Conservation (phyloP, 2,797 vertebrate genomes). For the Mus minutoides region DNA sequence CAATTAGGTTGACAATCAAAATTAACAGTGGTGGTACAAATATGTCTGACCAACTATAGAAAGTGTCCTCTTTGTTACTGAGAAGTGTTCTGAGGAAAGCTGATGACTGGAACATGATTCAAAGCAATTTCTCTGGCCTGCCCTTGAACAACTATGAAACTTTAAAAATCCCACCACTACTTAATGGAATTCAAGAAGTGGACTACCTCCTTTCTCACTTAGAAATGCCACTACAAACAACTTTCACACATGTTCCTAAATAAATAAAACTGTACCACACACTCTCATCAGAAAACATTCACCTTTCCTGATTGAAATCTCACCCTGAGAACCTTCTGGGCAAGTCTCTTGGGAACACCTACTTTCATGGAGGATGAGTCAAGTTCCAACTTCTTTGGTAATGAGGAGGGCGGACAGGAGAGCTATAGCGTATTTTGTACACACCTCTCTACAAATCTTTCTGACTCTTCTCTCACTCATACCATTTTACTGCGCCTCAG, state of each 20-base stretch:
- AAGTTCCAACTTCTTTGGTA: background rate
- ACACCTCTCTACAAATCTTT: conserved; percentile 12
- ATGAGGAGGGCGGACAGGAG: background rate
- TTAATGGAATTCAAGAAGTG: background rate
- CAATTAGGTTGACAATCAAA: background rate
- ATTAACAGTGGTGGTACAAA: background rate
- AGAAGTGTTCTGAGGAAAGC: background rate
- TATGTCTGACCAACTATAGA: background rate
- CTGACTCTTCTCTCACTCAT: conserved; percentile 18
- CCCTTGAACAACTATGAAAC: background rate
- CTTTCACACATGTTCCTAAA: background rate
- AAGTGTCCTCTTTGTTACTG: background rate
- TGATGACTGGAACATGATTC: background rate
- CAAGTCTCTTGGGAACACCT: background rate
- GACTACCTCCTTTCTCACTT: too few species aligned
- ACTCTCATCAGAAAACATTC: background rate
- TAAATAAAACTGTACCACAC: background rate
- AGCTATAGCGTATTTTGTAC: background rate
- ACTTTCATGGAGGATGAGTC: conserved; percentile 49
- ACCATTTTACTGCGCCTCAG: conserved; percentile 51
- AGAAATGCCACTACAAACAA: background rate
- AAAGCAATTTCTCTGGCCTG: background rate
- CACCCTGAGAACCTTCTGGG: background rate
- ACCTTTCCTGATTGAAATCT: conserved; percentile 11
- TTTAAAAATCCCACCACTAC: background rate